Conservation (phyloP, 2,113 vertebrate genomes). For the Nestor notabilis region DNA sequence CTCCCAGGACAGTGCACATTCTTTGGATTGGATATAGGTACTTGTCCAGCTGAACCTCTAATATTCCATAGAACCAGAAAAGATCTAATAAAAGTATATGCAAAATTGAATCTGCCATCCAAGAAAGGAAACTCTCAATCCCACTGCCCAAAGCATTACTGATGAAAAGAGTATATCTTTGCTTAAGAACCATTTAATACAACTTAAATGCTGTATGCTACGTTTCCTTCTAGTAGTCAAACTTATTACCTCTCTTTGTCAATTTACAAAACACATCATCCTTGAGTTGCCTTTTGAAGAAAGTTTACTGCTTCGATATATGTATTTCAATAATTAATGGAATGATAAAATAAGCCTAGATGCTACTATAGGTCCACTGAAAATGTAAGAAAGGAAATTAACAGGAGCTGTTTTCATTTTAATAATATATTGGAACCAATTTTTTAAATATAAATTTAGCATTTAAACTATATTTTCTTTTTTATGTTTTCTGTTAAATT, state of each 20-base stretch:
- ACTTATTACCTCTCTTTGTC: slow-evolving; percentile 1
- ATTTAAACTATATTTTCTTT: neutral
- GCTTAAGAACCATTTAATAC: neutral
- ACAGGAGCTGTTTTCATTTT: slow-evolving; percentile 9
- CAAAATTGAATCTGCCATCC: neutral
- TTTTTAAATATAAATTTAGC: neutral
- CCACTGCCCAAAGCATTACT: neutral
- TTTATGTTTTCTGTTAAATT: neutral
- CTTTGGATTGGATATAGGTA: neutral
- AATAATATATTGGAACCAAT: neutral
- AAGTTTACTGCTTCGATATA: slow-evolving; percentile 39
- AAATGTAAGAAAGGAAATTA: slow-evolving; percentile 51
- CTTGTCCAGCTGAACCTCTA: neutral
- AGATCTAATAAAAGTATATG: neutral
- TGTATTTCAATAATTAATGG: slow-evolving; percentile 68
- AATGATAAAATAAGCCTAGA: slow-evolving; percentile 48
- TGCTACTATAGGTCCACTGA: neutral
- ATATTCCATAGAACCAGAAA: neutral
- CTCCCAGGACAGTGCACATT: neutral
- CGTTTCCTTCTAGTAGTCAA: slow-evolving; percentile 9
- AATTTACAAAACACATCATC: slow-evolving; percentile 46
- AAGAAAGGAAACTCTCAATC: neutral
- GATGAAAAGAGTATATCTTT: neutral
- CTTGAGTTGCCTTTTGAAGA: slow-evolving; percentile 34
- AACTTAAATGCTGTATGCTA: slow-evolving; percentile 6